A percentile compares a stretch with the other conserved stretches of the same genome.
Conservation (phyloP, 2,888 invertebrate species). For the Punctoribates punctum region DNA sequence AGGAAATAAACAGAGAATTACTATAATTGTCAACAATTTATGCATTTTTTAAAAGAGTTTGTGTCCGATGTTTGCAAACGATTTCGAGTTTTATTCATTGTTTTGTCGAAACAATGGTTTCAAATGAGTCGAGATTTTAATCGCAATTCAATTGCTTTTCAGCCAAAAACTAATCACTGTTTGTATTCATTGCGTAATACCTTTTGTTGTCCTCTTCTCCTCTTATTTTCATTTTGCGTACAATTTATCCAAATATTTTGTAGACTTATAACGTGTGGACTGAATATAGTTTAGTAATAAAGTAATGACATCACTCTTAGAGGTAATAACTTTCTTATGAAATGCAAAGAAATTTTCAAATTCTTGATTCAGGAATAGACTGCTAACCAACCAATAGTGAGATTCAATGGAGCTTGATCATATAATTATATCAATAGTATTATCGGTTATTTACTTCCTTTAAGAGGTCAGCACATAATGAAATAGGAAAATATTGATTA, state of each 20-base stretch:
- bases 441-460: no score
- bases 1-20: not conserved
- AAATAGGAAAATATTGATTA: no score
- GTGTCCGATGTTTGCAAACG: not conserved
- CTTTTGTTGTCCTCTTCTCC: not conserved
- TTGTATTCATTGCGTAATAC: not conserved
- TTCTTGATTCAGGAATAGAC: no score
- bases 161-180: not conserved
- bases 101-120: not conserved
- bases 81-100: not conserved
- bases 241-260: not conserved
- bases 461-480: no score
- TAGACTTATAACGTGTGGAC: not conserved
- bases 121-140: not conserved
- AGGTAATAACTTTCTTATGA: slow-evolving; percentile 4
- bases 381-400: no score
- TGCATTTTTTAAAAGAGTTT: not conserved
- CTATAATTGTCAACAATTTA: slow-evolving; percentile 4
- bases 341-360: not conserved
- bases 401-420: no score
- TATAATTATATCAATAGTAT: no score
- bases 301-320: not conserved
- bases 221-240: not conserved
- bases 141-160: not conserved
- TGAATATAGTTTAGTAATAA: not conserved